Evolutionary conservation across 2,113 vertebrate genomes (phyloP).

Genomic region (Aramus guarauna): DNA sequence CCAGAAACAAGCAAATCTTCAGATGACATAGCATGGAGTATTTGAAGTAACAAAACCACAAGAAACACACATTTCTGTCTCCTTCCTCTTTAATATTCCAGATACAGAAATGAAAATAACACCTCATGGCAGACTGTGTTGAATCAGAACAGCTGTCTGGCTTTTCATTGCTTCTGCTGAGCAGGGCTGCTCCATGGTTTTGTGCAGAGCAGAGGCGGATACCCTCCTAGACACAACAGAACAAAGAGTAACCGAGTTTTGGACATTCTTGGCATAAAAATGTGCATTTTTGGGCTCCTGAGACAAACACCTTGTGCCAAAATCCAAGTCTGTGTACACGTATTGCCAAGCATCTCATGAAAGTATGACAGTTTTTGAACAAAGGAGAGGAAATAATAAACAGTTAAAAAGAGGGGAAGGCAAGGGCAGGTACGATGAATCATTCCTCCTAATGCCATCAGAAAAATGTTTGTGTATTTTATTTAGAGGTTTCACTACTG

Average conservation of each 20-base stretch:
- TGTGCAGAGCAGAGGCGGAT: background rate
- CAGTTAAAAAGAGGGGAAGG: background rate
- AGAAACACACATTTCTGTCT: background rate
- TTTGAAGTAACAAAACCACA: slow-evolving; percentile 17
- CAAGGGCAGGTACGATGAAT: background rate
- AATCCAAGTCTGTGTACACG: background rate
- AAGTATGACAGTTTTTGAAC: background rate
- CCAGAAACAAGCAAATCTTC: background rate
- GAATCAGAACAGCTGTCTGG: background rate
- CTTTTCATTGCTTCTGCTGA: background rate
- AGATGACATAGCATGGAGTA: background rate
- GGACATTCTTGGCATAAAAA: background rate
- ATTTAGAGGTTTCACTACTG: background rate
- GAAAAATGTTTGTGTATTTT: background rate
- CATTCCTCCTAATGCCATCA: background rate
- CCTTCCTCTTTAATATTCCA: slow-evolving; percentile 5
- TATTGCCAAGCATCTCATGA: background rate
- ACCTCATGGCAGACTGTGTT: background rate
- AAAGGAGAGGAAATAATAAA: background rate
- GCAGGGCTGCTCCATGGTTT: background rate
- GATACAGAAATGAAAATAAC: background rate
- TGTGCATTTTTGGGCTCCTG: background rate
- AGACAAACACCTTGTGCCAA: background rate
- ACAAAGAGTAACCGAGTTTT: background rate
- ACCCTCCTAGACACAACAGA: background rate